Conservation (phyloP, 2,888 invertebrate genomes). For the Endotricha flammealis region DNA sequence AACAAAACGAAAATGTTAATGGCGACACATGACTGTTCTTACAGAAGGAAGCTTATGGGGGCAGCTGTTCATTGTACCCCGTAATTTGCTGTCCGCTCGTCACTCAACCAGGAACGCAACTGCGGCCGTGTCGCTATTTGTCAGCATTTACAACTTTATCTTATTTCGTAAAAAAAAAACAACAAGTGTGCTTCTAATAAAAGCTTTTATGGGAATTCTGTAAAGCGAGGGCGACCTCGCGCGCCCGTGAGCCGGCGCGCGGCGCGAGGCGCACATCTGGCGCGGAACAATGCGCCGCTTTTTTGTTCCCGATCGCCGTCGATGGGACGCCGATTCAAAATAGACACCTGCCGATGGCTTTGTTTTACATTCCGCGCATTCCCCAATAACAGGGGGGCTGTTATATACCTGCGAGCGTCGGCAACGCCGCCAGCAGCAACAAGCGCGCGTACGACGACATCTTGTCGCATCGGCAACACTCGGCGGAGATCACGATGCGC, state of each 20-base stretch:
- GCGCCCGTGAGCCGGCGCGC: constrained; percentile 3
- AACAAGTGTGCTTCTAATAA: constrained; percentile 20
- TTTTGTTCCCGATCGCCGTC: constrained; percentile 18
- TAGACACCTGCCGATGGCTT: no score
- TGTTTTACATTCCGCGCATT: background rate
- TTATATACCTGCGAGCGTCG: constrained; percentile 44
- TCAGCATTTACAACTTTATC: background rate
- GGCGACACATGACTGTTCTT: no score
- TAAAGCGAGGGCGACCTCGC: constrained; percentile 8
- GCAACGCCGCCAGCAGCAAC: constrained; percentile 45
- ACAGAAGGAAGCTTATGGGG: no score
- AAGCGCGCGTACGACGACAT: constrained; percentile 33
- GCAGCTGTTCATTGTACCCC: no score
- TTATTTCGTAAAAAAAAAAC: no score
- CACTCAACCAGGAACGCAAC: background rate
- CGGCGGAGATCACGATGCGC: background rate
- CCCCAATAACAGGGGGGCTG: constrained; percentile 1
- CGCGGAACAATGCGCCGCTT: constrained; percentile 14
- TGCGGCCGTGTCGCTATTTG: background rate
- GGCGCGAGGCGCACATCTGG: constrained; percentile 18
- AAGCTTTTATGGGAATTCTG: constrained; percentile 23
- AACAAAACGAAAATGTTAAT: no score
- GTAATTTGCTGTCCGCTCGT: no score
- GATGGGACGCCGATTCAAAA: no score
- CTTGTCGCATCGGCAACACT: background rate